phyloP scores from a whole-genome alignment of 2,113 vertebrate species.

The Piliocolobus tephrosceles region DNA sequence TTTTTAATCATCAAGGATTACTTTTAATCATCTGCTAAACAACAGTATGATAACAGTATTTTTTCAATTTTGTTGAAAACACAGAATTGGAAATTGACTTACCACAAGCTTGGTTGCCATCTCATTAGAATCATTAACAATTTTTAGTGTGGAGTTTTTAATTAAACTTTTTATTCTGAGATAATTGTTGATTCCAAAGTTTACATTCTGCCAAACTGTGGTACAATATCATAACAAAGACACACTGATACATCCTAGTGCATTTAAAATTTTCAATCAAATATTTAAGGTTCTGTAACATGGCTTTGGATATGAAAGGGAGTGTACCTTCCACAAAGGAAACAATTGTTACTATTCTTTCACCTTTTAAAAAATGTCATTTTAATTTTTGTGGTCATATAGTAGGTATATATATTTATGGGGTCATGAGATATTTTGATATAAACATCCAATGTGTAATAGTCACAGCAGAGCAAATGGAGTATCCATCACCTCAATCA shows the following conservation, averaged over 20 bases:
- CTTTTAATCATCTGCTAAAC: constrained; percentile 47
- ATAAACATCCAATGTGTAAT: too few relatives aligned
- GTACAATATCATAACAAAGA: not conserved
- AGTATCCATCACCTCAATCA: too few relatives aligned
- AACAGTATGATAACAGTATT: not conserved
- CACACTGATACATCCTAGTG: not conserved
- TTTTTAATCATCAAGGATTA: not conserved
- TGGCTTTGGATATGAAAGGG: not conserved
- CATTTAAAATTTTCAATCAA: not conserved
- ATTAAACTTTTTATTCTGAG: constrained; percentile 22
- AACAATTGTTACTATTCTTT: not conserved
- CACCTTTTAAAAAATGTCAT: too few relatives aligned
- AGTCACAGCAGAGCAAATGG: too few relatives aligned
- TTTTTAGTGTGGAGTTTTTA: not conserved
- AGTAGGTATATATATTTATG: too few relatives aligned
- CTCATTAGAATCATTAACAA: constrained; percentile 2
- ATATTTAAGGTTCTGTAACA: not conserved
- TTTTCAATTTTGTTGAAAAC: constrained; percentile 30
- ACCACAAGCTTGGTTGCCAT: not conserved
- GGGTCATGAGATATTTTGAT: too few relatives aligned
- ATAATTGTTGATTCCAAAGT: not conserved
- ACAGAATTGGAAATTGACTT: not conserved
- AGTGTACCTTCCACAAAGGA: not conserved
- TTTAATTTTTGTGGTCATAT: too few relatives aligned
- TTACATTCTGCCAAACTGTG: not conserved